A percentile compares a stretch with the other conserved stretches of the same genome.
Evolutionary conservation across 2,797 vertebrate species (phyloP).

Genomic region (Amblyraja radiata): DNA sequence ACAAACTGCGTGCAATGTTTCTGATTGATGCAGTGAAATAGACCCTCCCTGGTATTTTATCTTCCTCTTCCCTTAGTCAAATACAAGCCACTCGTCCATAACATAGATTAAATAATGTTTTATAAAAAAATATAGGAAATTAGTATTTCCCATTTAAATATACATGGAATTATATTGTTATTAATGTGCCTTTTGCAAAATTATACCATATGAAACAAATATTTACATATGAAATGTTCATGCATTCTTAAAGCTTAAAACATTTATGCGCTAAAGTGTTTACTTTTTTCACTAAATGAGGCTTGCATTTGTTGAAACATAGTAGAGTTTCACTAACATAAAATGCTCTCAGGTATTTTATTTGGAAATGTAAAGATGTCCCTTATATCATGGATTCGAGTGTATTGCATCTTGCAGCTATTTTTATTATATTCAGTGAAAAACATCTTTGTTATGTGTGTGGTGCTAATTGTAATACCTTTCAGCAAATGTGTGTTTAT

Average conservation of each 20-base stretch:
- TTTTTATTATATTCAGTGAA: not conserved
- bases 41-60: not conserved
- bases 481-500: not conserved
- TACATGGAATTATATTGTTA: not conserved
- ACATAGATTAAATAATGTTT: not conserved
- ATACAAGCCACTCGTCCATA: not conserved
- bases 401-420: not conserved
- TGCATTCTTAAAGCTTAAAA: not conserved
- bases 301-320: not conserved
- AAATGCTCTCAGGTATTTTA: slow-evolving; percentile 9
- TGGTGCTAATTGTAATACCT: not conserved
- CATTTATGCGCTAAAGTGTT: not conserved
- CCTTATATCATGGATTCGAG: not conserved
- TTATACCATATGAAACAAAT: not conserved
- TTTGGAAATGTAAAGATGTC: not conserved
- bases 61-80: not conserved
- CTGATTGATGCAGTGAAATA: not conserved
- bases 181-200: not conserved
- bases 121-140: not conserved
- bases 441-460: not conserved
- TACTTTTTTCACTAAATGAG: not conserved
- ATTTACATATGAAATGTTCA: not conserved
- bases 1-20: not conserved
- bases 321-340: not conserved
- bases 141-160: not conserved